These are phyloP conservation scores for Thecocarcelia acutangulata DNA, from an alignment of 2,888 invertebrate genomes.

Conservation along the genomic window DNA sequence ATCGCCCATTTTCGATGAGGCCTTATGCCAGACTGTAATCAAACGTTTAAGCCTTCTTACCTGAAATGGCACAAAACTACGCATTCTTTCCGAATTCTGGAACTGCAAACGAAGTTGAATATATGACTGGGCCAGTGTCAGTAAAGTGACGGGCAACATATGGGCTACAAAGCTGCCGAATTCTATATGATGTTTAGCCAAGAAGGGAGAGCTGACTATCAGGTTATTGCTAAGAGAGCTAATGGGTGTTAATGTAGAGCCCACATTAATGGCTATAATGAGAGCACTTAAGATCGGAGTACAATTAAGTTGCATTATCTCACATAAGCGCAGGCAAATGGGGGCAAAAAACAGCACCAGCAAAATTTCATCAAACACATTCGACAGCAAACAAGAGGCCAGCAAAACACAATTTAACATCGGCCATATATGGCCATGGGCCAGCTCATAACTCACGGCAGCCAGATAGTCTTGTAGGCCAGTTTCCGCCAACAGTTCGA, in stretches of 20 bases:
- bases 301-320: slow-evolving; percentile 70
- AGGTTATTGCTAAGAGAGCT: slow-evolving; percentile 45
- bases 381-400: slow-evolving; percentile 12
- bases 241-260: slow-evolving; percentile 57
- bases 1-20: slow-evolving; percentile 62
- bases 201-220: slow-evolving; percentile 20
- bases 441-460: slow-evolving; percentile 59
- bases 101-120: slow-evolving; percentile 66
- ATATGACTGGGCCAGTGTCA: slow-evolving; percentile 63
- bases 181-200: slow-evolving; percentile 16
- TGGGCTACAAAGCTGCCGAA: slow-evolving; percentile 49
- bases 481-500: slow-evolving; percentile 66
- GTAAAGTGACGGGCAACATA: slow-evolving; percentile 66
- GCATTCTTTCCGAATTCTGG: slow-evolving; percentile 64
- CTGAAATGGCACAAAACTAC: slow-evolving; percentile 60
- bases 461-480: slow-evolving; percentile 70
- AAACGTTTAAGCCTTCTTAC: slow-evolving; percentile 66
- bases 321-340: slow-evolving; percentile 69
- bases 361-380: slow-evolving; percentile 62
- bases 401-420: slow-evolving; percentile 61
- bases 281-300: slow-evolving; percentile 66
- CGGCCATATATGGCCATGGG: slow-evolving; percentile 72
- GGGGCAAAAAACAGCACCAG: slow-evolving; percentile 67
- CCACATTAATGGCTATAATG: slow-evolving; percentile 69
- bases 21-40: slow-evolving; percentile 65